Base-by-base conservation (phyloP, 2,113 vertebrate species). In the Petroica traversi region DNA sequence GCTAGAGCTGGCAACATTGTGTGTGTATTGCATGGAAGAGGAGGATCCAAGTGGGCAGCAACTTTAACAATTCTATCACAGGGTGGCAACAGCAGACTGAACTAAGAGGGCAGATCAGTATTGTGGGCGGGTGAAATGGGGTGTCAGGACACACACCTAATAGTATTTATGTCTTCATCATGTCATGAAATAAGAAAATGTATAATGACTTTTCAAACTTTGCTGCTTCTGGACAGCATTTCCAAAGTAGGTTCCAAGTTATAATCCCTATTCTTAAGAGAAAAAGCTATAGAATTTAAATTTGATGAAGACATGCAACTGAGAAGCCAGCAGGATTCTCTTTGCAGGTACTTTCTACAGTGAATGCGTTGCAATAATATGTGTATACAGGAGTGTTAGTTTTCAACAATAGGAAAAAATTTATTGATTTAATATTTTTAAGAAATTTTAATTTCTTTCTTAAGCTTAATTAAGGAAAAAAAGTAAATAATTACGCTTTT, bases 321-420 rank as follows among this genome's bases (percentile, higher is more conserved):
- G 28, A 29, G 1, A 92, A 72, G 3, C 36, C 59, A 31, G 6
- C 11, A 93, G 16, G 16, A 75, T 64, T 92, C 7, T 71, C 20
- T 83, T 83, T 43, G 8, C 18, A 20, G 2, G 5, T 49, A 40
- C 12, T 54, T 90, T 68, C 73, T 54, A 62, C 4, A 45, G 7
- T 40, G 28, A 92, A 58, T 7, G 19, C 45, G 17, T 68, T 63
- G 12, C 33, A 63, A 49, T 9, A 24, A 40, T 31, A 9, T 9
- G 3, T 55, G 3, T 34, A 18, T 33, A 29, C 8, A 49, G 6
- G 3, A 29, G 2, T 0, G 1, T 31, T 9, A 24, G 2, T 12
- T 92, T 90, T 80, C 48, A 67, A 14, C 5, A 17, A 38, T 0
- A 63, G 17, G 17, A n/a, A 33, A 67, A 76, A 90, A 63, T 19